phyloP scores from a whole-genome alignment of 2,113 vertebrate genomes.

The Leptosomus discolor region DNA sequence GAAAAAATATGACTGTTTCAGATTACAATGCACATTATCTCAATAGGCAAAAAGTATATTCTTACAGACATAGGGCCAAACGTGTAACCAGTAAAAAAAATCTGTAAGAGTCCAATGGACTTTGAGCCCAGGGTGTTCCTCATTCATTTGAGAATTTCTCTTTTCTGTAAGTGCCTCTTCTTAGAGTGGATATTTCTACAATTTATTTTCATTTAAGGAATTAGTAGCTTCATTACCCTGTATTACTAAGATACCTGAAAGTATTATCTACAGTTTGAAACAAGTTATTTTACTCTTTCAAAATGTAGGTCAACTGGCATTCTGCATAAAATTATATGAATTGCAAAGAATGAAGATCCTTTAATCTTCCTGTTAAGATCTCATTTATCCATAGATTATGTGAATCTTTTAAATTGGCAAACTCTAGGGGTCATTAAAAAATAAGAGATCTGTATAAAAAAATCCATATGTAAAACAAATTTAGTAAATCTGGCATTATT shows the following conservation, averaged over 20 bases:
- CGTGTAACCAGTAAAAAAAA: neutral
- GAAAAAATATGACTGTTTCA: neutral
- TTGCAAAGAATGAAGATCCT: neutral
- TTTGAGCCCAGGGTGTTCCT: neutral
- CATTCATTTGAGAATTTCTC: neutral
- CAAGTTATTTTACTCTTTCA: neutral
- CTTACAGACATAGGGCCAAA: neutral
- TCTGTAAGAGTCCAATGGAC: neutral
- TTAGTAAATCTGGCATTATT: neutral
- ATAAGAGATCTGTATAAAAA: neutral
- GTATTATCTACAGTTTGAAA: neutral
- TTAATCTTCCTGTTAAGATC: slow-evolving; percentile 14
- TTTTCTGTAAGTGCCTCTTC: neutral
- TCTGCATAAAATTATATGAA: neutral
- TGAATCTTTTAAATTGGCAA: neutral
- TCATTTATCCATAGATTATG: neutral
- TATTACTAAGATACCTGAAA: neutral
- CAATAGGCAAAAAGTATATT: neutral
- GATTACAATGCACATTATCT: neutral
- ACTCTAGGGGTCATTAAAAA: neutral
- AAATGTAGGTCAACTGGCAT: neutral
- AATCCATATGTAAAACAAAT: neutral
- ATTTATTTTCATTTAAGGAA: neutral
- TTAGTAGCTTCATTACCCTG: neutral
- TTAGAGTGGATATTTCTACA: neutral